phyloP scores from a whole-genome alignment of 2,113 vertebrate species.

The Phasianus colchicus region DNA sequence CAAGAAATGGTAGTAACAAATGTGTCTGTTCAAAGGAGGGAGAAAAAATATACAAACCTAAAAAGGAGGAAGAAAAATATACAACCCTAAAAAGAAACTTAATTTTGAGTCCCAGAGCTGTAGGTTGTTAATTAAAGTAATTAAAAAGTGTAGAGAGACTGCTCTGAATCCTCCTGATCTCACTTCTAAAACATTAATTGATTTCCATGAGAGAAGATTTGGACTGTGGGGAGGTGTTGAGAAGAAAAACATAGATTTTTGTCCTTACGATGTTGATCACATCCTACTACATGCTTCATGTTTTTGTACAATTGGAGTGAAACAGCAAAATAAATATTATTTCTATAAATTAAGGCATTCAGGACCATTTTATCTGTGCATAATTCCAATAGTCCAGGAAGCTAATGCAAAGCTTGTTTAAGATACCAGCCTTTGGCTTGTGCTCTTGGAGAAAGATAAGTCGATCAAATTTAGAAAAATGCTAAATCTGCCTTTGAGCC shows the following conservation, averaged over 20 bases:
- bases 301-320: background rate
- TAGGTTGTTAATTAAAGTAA: background rate
- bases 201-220: conserved; percentile 3
- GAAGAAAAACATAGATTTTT: background rate
- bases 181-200: background rate
- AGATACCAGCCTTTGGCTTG: background rate
- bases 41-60: background rate
- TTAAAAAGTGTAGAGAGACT: background rate
- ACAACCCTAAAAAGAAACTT: background rate
- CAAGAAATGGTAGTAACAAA: background rate
- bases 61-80: background rate
- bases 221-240: background rate
- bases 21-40: background rate
- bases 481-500: background rate
- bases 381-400: background rate
- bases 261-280: background rate
- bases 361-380: background rate
- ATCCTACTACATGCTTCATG: background rate
- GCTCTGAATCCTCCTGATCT: background rate
- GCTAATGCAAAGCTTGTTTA: background rate
- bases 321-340: background rate
- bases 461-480: background rate
- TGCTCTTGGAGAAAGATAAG: background rate
- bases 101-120: background rate
- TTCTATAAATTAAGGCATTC: background rate